These are phyloP conservation scores for Oryzias woworae DNA, from an alignment of 2,113 vertebrate species.

Conservation along the genomic window DNA sequence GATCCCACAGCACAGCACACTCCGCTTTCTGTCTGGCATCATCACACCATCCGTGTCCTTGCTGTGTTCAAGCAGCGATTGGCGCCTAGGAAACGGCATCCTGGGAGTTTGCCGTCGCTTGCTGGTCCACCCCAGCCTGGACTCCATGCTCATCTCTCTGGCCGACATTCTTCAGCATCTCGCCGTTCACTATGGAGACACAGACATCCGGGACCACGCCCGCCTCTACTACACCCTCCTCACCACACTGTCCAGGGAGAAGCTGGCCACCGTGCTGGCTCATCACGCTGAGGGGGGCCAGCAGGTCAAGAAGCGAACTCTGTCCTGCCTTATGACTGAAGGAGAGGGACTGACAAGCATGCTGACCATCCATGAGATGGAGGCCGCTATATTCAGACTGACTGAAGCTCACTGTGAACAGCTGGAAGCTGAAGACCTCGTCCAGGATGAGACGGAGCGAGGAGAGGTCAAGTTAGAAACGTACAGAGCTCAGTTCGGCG, in stretches of 20 bases:
- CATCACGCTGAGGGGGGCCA: constrained; percentile 64
- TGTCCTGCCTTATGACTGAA: constrained; percentile 81
- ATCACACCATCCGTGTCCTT: constrained; percentile 61
- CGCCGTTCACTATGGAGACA: constrained; percentile 73
- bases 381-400: constrained; percentile 64
- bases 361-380: constrained; percentile 75
- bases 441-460: not conserved
- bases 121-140: constrained; percentile 72
- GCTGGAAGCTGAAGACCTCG: rapidly evolving
- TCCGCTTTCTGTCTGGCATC: constrained; percentile 74
- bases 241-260: constrained; percentile 80
- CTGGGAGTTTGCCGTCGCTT: constrained; percentile 80
- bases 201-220: constrained; percentile 84
- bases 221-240: constrained; percentile 88
- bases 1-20: constrained; percentile 63
- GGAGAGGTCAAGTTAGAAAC: constrained; percentile 24
- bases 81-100: constrained; percentile 80
- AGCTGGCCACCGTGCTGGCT: constrained; percentile 73
- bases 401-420: not conserved
- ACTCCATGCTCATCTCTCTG: constrained; percentile 69
- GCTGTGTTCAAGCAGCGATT: constrained; percentile 61
- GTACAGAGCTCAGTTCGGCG: constrained; percentile 70
- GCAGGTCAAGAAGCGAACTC: constrained; percentile 68
- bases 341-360: constrained; percentile 77
- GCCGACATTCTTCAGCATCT: constrained; percentile 81